Conservation (phyloP, 2,113 vertebrate genomes). For the Prunella himalayana region DNA sequence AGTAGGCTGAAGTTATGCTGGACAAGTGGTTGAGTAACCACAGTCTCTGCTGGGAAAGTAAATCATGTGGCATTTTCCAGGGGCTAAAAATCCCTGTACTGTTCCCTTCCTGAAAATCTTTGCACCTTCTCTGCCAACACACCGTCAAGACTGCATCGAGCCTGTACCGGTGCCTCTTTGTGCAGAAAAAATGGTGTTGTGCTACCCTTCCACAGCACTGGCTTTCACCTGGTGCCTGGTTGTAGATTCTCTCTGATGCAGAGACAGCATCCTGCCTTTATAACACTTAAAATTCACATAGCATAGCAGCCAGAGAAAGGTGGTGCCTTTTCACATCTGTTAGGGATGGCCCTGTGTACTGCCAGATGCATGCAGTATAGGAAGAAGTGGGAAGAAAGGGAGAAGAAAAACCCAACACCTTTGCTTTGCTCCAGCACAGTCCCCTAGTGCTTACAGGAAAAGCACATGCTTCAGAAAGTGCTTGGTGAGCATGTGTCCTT, state of each 20-base stretch:
- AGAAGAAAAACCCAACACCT: rapidly evolving
- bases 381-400: neutral
- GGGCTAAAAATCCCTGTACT: neutral
- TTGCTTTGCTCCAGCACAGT: neutral
- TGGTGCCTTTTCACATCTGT: neutral
- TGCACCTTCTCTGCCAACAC: neutral
- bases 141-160: rapidly evolving
- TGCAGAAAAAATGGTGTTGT: neutral
- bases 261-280: neutral
- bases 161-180: neutral
- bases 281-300: neutral
- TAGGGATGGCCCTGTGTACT: neutral
- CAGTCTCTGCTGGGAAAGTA: neutral
- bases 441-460: neutral
- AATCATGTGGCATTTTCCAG: neutral
- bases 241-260: neutral
- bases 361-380: rapidly evolving
- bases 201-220: neutral
- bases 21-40: neutral
- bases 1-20: neutral
- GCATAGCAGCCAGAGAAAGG: neutral
- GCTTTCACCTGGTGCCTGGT: neutral
- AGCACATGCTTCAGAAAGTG: neutral
- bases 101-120: neutral
- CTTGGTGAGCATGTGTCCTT: neutral